Evolutionary conservation across 2,888 invertebrate genomes (phyloP).

Genomic region (Xiphydria camelus): DNA sequence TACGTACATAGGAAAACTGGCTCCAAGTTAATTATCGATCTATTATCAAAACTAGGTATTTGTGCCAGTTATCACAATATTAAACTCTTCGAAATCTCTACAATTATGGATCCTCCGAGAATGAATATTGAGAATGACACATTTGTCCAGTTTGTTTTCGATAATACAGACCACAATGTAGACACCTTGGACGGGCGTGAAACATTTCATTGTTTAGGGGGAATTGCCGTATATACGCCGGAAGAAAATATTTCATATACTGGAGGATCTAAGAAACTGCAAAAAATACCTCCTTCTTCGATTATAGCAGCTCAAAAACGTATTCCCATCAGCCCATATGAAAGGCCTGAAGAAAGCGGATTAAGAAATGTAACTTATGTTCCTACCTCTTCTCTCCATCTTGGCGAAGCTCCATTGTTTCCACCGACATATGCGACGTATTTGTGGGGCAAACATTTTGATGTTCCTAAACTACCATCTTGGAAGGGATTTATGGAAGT

Average conservation of each 20-base stretch:
- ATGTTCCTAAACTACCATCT: neutral
- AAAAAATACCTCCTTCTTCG: conserved; percentile 5
- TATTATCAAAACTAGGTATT: conserved; percentile 13
- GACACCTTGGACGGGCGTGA: too few species aligned
- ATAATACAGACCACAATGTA: conserved; percentile 16
- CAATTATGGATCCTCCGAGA: conserved; percentile 12
- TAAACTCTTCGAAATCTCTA: conserved; percentile 17
- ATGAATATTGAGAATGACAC: neutral
- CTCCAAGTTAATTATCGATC: conserved; percentile 16
- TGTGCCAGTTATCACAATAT: conserved; percentile 12
- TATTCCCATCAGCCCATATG: conserved; percentile 7
- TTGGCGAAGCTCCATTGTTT: neutral
- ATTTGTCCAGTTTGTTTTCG: conserved; percentile 13
- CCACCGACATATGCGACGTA: conserved; percentile 5
- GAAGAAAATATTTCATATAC: conserved; percentile 6
- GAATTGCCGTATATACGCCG: too few species aligned
- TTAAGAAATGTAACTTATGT: conserved; percentile 7
- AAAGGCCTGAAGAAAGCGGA: neutral
- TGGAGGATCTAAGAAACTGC: conserved; percentile 2
- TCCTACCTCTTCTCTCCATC: too few species aligned
- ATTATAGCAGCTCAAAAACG: conserved; percentile 2
- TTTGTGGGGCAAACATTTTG: conserved; percentile 9
- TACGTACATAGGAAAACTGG: conserved; percentile 17
- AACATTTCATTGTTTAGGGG: too few species aligned
- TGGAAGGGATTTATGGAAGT: too few species aligned